These are phyloP conservation scores for Pocillopora verrucosa DNA, from an alignment of 64 coral and sea anemone species.

Conservation along the genomic window DNA sequence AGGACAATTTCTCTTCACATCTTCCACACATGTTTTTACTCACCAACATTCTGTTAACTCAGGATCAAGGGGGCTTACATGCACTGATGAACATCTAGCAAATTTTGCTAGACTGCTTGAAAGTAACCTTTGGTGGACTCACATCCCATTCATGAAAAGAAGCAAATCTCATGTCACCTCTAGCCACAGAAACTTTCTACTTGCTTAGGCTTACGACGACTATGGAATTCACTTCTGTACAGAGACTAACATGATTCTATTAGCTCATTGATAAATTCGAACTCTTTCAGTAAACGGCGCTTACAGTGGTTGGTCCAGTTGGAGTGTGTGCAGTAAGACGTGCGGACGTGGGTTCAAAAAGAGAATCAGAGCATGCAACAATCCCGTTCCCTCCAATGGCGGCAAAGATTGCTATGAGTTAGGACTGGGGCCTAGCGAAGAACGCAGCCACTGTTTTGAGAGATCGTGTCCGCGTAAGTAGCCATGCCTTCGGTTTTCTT, in stretches of 20 bases:
- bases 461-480: conserved; percentile 88
- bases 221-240: too few relatives aligned
- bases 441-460: conserved; percentile 79
- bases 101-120: too few relatives aligned
- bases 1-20: too few relatives aligned
- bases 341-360: conserved; percentile 78
- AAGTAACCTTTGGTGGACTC: too few relatives aligned
- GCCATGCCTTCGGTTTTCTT: not conserved
- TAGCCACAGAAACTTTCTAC: too few relatives aligned
- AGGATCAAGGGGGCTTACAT: too few relatives aligned
- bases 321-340: conserved; percentile 84
- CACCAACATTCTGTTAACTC: too few relatives aligned
- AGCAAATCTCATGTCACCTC: too few relatives aligned
- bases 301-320: conserved; percentile 73
- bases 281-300: conserved; percentile 63
- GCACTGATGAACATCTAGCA: too few relatives aligned
- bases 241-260: not conserved
- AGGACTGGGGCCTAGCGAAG: conserved; percentile 74
- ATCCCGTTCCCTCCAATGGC: conserved; percentile 70
- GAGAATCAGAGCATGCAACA: conserved; percentile 65
- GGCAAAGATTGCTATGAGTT: conserved; percentile 80
- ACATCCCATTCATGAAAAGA: too few relatives aligned
- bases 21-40: too few relatives aligned
- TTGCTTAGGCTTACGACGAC: too few relatives aligned
- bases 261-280: not conserved